Evolutionary conservation across 2,888 invertebrate species (phyloP), one percentile per base, ranked within the genome.

Genomic region (Nysson spinosus): DNA sequence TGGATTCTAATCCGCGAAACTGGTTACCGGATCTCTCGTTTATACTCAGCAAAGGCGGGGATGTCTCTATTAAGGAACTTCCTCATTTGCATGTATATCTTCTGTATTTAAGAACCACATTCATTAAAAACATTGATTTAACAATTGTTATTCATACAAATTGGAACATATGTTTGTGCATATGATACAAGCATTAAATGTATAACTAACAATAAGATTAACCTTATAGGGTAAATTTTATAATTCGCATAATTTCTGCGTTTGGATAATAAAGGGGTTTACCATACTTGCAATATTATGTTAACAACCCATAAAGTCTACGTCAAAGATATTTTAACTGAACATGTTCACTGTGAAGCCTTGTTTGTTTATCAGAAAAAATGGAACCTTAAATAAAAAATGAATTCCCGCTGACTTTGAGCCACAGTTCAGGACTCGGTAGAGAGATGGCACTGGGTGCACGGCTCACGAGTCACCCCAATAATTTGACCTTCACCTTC

Each of bases 371-470:
- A n/a, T n/a, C n/a, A n/a, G n/a, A n/a, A n/a, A n/a, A n/a, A n/a
- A n/a, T n/a, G n/a, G n/a, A n/a, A n/a, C n/a, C n/a, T n/a, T n/a
- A 51, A 40, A 24, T 35, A 26, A 5, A 11, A 6, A 20, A 35
- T 46, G 20, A 46, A 50, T 56, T 40, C 37, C 32, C 22, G 16
- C 9, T 26, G 43, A 39, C 22, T 37, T 65, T 40, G 44, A 55
- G 24, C 58, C 24, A 37, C 72, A 60, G 60, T 75, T 75, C 74
- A 4, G 35, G 50, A 44, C 50, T 52, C 50, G 40, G 46, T 77
- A 46, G 55, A 80, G 77, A 80, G 80, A 80, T 81, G 80, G 80
- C 80, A 77, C 76, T 78, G 75, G 70, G 44, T 72, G 73, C 77
- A 66, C 77, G 56, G 46, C 58, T 73, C 43, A 32, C 50, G 51